Base-by-base conservation (phyloP, 2,888 invertebrate species). In the Mermis nigrescens region DNA sequence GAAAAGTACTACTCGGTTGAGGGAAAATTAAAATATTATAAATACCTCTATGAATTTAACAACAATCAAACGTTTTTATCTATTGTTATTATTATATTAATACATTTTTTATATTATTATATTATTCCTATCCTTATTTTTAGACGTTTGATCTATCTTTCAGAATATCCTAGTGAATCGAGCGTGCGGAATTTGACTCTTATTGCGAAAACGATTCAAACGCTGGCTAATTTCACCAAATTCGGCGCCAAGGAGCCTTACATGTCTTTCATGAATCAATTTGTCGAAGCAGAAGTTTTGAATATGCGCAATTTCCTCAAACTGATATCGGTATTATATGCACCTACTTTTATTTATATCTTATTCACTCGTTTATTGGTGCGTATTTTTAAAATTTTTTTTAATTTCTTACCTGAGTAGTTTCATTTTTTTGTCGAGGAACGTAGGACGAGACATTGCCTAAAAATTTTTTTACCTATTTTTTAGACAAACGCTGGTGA, bases 231-330 rank as follows among this genome's bases (percentile, higher is more conserved):
- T 76, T 89, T 89, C 73, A 87, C 88, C 29, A 82, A 65, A 63
- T 86, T 86, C 76, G 89, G 88, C 73, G 86, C 86, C 63, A 90
- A 90, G 71, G 90, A 90, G 75, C 85, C 85, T 67, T 90, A 86
- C 72, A 90, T 90, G 90, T 87, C 86, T 73, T 90, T 89, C 73
- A 83, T 90, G 76, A 88, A 87, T 70, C 86, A 86, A 70, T 83
- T 86, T 71, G 79, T 86, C 38, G 86, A 86, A 68, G 80, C 82
- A 67, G 86, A 86, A 74, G 85, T 85, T 27, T 80, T 81, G 31
- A 82, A 82, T 63, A 86, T 86, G 86, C 85, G 85, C 72, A 81
- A 81, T 55, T 86, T 86, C 72, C 78, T 87, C 32, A 81, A 83
- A 74, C 78, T 82, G 63, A 87, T 86, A 67, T 87, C 86, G 57